These are phyloP conservation scores for Marisa cornuarietis DNA, from an alignment of 1,140 invertebrate species.

Conservation along the genomic window DNA sequence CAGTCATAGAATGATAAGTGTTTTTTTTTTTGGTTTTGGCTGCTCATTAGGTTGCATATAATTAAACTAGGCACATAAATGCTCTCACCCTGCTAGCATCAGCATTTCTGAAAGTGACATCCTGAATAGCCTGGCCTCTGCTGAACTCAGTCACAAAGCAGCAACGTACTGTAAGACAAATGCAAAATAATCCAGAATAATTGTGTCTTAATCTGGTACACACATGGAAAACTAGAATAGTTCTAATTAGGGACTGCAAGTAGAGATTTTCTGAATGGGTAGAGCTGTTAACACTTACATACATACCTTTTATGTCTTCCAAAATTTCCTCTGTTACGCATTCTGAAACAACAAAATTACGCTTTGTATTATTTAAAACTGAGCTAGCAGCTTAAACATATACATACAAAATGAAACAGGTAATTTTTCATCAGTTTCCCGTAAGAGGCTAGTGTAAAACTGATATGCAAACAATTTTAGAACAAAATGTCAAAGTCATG, in stretches of 20 bases:
- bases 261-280: neutral
- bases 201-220: neutral
- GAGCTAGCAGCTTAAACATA: neutral
- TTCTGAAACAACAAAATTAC: conserved; percentile 33
- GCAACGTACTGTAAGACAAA: conserved; percentile 68
- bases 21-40: no score
- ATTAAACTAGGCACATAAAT: no score
- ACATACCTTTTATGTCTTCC: conserved; percentile 70
- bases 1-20: no score
- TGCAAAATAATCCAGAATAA: conserved; percentile 14
- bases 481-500: no score
- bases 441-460: no score
- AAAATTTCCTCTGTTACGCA: conserved; percentile 61
- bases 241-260: no score
- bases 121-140: conserved; percentile 73
- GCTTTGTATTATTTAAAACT: conserved; percentile 15
- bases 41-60: no score
- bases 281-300: neutral
- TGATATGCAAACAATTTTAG: no score
- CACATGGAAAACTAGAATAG: no score
- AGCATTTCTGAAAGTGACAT: conserved; percentile 54
- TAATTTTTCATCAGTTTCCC: no score
- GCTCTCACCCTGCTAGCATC: conserved; percentile 48
- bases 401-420: neutral
- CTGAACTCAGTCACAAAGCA: conserved; percentile 86